These are phyloP conservation scores for Enteromius mattozi DNA, from an alignment of 2,797 vertebrate genomes.

Conservation along the genomic window DNA sequence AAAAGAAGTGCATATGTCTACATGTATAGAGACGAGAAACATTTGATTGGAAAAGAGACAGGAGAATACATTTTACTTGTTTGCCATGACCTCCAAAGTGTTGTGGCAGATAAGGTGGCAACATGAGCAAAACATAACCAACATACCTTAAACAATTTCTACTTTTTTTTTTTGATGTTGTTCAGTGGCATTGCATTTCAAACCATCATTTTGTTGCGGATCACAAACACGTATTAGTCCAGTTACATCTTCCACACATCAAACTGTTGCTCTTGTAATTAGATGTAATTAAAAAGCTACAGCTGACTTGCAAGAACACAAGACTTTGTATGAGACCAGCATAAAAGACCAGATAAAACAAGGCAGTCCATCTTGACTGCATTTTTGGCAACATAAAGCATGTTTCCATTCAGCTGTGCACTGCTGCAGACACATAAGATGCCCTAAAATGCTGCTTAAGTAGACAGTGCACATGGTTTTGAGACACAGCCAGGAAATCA, in stretches of 20 bases:
- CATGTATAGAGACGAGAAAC: neutral
- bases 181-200: neutral
- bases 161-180: neutral
- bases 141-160: neutral
- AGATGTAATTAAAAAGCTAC: neutral
- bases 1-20: neutral
- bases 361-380: neutral
- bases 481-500: slow-evolving; percentile 22
- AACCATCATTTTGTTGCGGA: neutral
- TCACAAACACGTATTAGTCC: neutral
- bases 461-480: neutral
- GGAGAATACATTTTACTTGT: slow-evolving; percentile 13
- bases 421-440: neutral
- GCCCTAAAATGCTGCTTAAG: neutral
- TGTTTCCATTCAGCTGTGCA: neutral
- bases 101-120: neutral
- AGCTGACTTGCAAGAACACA: neutral
- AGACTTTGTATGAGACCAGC: neutral
- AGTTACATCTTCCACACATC: neutral
- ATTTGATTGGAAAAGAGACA: neutral
- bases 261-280: slow-evolving; percentile 7
- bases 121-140: neutral
- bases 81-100: neutral
- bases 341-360: neutral
- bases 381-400: neutral